Evolutionary conservation across 2,888 invertebrate genomes (phyloP), one percentile per base, ranked within the genome.

Genomic region (Pyrrhia umbra): DNA sequence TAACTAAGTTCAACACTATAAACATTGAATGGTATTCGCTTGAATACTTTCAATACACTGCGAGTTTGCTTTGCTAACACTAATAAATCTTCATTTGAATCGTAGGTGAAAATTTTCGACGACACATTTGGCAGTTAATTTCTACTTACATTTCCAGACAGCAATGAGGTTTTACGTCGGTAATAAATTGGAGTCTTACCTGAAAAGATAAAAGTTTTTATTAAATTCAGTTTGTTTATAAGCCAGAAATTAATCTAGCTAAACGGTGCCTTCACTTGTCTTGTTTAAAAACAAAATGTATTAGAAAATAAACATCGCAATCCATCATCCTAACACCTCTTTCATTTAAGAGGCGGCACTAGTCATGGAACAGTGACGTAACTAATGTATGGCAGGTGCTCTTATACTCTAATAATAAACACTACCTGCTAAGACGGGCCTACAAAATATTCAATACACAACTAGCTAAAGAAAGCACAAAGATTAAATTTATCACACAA

Each of bases 161-260:
- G 27, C n/a, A 21, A 20, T n/a, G 8, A 27, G 18, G 45, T 9
- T 34, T 27, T 30, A 16, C 20, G 0, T 15, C 18, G 21, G 13
- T 42, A 45, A 56, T 16, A 49, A 23, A 20, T 30, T 37, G 51
- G 23, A 25, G 27, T 69, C 84, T 85, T 87, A 87, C 85, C 87
- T 87, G 87, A 52, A 84, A 84, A 74, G 40, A 52, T 56, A 66
- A 57, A 70, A 71, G 1, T 8, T 34, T 46, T 39, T 25, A 47
- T 60, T 25, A 66, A 51, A 20, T 46, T 27, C 5, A 23, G 18
- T 25, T 45, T 13, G 5, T 15, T 43, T 0, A 20, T 15, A 39
- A 1, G 27, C 49, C 5, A 23, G 21, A 37, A 30, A 27, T 16
- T 18, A 18, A 54, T 34, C 8, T 18, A 8, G n/a, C 13, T 20